Base-by-base conservation (phyloP, 2,888 invertebrate genomes). In the Drosophila emarginata region DNA sequence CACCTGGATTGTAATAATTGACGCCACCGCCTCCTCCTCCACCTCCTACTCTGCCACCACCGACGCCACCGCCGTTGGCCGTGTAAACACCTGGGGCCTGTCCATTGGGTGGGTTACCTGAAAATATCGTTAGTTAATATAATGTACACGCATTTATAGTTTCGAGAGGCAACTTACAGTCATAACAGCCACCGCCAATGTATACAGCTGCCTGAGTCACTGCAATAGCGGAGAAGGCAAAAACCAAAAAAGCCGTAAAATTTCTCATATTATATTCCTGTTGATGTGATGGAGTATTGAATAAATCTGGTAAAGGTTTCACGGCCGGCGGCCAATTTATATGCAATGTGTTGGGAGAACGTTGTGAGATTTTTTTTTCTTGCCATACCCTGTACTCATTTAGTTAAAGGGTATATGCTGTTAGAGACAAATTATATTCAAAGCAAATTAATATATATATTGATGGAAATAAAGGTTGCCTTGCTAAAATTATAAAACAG, bases 121-220 rank as follows among this genome's bases (percentile, higher is more conserved):
- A 7, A 64, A 79, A 60, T 58, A 26, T 7, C 61, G 45, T 72
- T 59, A 36, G 28, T 26, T 15, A 26, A 18, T 15, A 14, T 18
- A 23, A 45, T 26, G 23, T 57, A 15, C 5, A 14, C 15, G 32
- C 28, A 61, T 37, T 45, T 45, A 28, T 32, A 3, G 12, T 12
- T n/a, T 51, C 32, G 23, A 57, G 40, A 36, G 50, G 28, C 9
- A 14, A 40, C 82, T 87, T 73, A 83, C 82, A 83, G 71, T 87
- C 78, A 64, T 87, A 85, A 70, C 82, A 83, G 40, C 87, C 87
- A 57, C 82, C 82, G 39, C 85, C 82, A 39, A 83, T 83, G 37
- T 83, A 83, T 7, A 83, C 82, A 52, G 85, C 87, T 2, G 87
- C 82, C 63, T 83, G 57, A 4, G 86, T 23, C 36, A 87, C 39